Conservation (phyloP, 2,888 invertebrate genomes). For the Magallana nippona region DNA sequence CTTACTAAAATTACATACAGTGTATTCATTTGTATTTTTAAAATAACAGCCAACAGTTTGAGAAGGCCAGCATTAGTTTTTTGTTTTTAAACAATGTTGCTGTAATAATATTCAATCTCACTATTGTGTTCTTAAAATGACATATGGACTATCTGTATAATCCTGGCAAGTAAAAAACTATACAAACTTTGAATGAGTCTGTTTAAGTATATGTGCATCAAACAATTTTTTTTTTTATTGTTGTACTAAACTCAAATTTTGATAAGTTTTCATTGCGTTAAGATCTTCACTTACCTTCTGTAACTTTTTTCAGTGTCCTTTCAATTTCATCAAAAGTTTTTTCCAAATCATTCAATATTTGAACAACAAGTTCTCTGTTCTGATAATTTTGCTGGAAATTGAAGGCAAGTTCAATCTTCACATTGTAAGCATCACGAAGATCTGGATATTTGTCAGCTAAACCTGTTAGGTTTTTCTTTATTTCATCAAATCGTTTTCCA, state of each 20-base stretch:
- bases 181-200: too few species aligned
- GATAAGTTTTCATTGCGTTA: neutral
- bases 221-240: neutral
- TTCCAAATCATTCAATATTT: constrained; percentile 57
- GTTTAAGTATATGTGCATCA: too few species aligned
- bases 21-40: too few species aligned
- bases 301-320: constrained; percentile 56
- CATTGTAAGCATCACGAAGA: constrained; percentile 54
- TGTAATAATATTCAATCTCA: too few species aligned
- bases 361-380: constrained; percentile 46
- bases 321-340: constrained; percentile 63
- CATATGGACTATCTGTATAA: too few species aligned
- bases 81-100: too few species aligned
- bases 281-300: constrained; percentile 54
- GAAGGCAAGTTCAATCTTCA: constrained; percentile 44
- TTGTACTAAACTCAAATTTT: neutral
- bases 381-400: constrained; percentile 30
- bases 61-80: too few species aligned
- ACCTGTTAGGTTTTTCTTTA: constrained; percentile 26
- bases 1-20: too few species aligned
- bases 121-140: too few species aligned
- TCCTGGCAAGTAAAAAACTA: too few species aligned
- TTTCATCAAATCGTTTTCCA: neutral
- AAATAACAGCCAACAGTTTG: too few species aligned
- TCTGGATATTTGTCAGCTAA: constrained; percentile 59